phyloP scores from a whole-genome alignment of 2,888 invertebrate genomes.

The Uropetala carovei region DNA sequence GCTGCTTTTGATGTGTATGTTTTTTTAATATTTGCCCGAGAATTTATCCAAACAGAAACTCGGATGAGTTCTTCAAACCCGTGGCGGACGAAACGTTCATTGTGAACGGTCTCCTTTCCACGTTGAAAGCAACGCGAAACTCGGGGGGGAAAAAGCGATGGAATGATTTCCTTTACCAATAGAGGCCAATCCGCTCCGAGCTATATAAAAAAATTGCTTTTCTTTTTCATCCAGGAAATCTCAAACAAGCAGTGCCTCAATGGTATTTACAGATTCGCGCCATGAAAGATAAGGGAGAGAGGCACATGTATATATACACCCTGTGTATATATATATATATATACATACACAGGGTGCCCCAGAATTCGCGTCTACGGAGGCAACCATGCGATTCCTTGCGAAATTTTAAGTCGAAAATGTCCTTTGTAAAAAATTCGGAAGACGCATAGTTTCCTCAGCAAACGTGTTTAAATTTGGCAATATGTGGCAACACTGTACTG shows the following conservation, averaged over 20 bases:
- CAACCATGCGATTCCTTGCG: no score
- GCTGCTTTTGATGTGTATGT: not conserved
- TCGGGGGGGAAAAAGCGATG: not conserved
- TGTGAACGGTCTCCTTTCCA: not conserved
- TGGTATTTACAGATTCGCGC: not conserved
- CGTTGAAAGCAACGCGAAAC: not conserved
- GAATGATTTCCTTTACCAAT: not conserved
- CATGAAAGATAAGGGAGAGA: not conserved
- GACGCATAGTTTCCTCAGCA: no score
- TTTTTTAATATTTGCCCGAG: not conserved
- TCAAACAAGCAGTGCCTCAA: conserved; percentile 8
- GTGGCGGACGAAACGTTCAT: not conserved
- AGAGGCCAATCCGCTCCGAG: not conserved
- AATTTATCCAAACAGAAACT: conserved; percentile 6
- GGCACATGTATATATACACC: no score
- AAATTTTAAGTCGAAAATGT: no score
- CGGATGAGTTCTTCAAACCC: not conserved
- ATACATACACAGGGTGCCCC: no score
- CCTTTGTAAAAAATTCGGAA: no score
- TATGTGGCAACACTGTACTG: no score
- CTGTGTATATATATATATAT: no score
- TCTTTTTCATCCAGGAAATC: not conserved
- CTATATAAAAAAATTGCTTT: not conserved
- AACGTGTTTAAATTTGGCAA: no score
- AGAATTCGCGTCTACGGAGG: no score